These are phyloP conservation scores for Pomacea canaliculata DNA, from an alignment of 2,888 invertebrate species.

Conservation along the genomic window DNA sequence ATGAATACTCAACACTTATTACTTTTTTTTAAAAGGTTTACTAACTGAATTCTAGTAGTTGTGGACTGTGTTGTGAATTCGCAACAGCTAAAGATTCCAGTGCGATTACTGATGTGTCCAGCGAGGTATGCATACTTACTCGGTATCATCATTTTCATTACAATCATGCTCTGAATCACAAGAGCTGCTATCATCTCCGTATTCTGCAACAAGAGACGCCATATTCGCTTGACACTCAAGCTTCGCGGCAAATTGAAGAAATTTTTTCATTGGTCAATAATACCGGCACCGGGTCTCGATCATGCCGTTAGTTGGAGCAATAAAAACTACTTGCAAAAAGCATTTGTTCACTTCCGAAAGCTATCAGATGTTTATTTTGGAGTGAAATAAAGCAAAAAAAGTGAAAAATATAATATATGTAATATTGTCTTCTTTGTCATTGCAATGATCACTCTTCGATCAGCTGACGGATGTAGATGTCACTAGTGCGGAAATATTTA, in stretches of 20 bases:
- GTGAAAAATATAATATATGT: slow-evolving; percentile 18
- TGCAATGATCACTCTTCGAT: slow-evolving; percentile 50
- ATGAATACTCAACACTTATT: too few species aligned
- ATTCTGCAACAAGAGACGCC: slow-evolving; percentile 67
- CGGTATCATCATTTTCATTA: background rate
- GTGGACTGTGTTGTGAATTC: too few species aligned
- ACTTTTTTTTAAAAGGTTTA: too few species aligned
- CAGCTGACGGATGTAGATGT: slow-evolving; percentile 66
- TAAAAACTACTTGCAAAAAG: slow-evolving; percentile 30
- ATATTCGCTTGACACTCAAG: slow-evolving; percentile 37
- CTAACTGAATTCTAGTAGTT: too few species aligned
- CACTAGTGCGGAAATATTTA: slow-evolving; percentile 39
- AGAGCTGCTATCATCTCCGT: slow-evolving; percentile 50
- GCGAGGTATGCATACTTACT: background rate
- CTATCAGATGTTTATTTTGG: background rate
- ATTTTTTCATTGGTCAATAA: slow-evolving; percentile 46
- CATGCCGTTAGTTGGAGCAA: slow-evolving; percentile 6
- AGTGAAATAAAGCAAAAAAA: slow-evolving; percentile 1
- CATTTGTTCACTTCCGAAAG: background rate
- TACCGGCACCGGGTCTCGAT: slow-evolving; percentile 42
- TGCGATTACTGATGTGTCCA: background rate
- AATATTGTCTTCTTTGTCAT: slow-evolving; percentile 33
- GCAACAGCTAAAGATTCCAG: too few species aligned
- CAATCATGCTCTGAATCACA: background rate
- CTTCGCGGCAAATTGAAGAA: slow-evolving; percentile 19